A percentile compares a stretch with the other conserved stretches of the same genome.
Conservation (phyloP, 37 sponge, comb jelly and placozoan species). For the Tethya wilhelma region DNA sequence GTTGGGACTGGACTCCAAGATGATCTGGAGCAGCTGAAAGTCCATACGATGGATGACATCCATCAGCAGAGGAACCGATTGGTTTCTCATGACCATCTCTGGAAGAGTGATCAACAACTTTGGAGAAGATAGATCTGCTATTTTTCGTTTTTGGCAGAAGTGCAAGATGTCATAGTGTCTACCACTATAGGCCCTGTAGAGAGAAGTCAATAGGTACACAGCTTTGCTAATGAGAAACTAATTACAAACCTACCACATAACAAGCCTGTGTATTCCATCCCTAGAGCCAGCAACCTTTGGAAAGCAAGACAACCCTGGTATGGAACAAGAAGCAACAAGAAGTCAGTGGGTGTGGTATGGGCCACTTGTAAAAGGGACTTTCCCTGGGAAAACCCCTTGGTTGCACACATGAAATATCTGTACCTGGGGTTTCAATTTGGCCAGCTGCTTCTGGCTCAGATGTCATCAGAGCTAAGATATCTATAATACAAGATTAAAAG, state of each 20-base stretch:
- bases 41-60: conserved; percentile 8
- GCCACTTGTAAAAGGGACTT: background rate
- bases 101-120: conserved; percentile 5
- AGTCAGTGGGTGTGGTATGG: background rate
- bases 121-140: conserved; percentile 2
- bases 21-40: background rate
- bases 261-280: background rate
- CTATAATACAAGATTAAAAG: background rate
- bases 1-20: background rate
- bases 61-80: conserved; percentile 17
- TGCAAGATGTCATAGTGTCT: conserved; percentile 23
- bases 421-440: conserved; percentile 8
- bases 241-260: conserved; percentile 29
- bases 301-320: conserved; percentile 19
- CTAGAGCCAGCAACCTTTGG: background rate
- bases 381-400: too few relatives aligned
- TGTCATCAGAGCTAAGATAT: background rate
- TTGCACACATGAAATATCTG: too few relatives aligned
- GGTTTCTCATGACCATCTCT: background rate
- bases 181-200: conserved; percentile 47
- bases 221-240: too few relatives aligned
- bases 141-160: conserved; percentile 38
- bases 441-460: conserved; percentile 7
- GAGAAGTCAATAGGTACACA: background rate
- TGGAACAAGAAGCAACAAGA: background rate